A percentile compares a stretch with the other conserved stretches of the same genome.
phyloP scores from a whole-genome alignment of 2,888 invertebrate species.

The Rhamnusium bicolor region DNA sequence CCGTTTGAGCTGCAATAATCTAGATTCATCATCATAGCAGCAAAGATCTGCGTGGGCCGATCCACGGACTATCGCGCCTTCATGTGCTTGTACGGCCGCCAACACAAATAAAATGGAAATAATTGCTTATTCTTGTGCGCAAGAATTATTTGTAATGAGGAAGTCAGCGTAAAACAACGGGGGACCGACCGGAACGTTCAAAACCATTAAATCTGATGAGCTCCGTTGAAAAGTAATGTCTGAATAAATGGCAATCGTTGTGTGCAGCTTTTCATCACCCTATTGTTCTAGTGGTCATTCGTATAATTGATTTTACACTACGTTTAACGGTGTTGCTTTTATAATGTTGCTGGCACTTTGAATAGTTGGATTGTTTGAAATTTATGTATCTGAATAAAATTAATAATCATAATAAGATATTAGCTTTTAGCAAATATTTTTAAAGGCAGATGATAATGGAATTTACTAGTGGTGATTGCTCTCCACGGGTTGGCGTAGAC shows the following conservation, averaged over 20 bases:
- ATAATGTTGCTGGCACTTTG: not conserved
- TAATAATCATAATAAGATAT: too few species aligned
- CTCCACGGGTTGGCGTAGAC: too few species aligned
- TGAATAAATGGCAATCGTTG: constrained; percentile 35
- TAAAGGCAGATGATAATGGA: too few species aligned
- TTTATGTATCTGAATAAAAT: not conserved
- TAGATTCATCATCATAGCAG: not conserved
- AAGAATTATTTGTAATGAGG: constrained; percentile 59
- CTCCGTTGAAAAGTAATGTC: constrained; percentile 25
- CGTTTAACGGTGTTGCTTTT: constrained; percentile 33
- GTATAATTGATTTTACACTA: constrained; percentile 42
- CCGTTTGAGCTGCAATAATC: not conserved
- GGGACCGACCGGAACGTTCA: constrained; percentile 51
- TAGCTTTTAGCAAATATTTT: too few species aligned
- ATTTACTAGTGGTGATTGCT: too few species aligned
- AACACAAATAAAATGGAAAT: constrained; percentile 54
- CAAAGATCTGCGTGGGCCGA: not conserved
- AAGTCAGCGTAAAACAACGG: constrained; percentile 53
- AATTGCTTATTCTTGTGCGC: constrained; percentile 56
- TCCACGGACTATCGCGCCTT: constrained; percentile 53
- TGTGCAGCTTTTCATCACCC: constrained; percentile 31
- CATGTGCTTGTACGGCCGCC: constrained; percentile 35
- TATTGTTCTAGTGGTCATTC: constrained; percentile 36
- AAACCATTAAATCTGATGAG: constrained; percentile 49
- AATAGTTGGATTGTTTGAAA: not conserved